Evolutionary conservation across 2,113 vertebrate species (phyloP).

Genomic region (Sisor rabdophorus): DNA sequence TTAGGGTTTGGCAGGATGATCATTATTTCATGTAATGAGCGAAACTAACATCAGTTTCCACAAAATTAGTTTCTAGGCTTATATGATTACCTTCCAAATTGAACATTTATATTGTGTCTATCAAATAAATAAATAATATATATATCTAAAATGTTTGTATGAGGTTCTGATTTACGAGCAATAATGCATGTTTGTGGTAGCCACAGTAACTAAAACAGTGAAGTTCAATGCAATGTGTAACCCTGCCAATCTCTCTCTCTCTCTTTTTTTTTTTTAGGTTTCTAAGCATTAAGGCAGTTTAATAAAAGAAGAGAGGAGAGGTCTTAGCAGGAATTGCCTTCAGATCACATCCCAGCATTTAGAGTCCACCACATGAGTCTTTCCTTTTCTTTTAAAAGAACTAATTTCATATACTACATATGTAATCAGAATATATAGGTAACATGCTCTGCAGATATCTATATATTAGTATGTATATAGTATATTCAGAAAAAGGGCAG

Average conservation of each 20-base stretch:
- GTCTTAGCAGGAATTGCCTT: slow-evolving; percentile 81
- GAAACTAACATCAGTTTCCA: no score
- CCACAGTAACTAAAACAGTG: slow-evolving; percentile 22
- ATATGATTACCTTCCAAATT: no score
- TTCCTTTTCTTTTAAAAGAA: slow-evolving; percentile 62
- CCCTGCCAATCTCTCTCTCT: not conserved
- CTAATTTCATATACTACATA: slow-evolving; percentile 74
- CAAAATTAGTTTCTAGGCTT: no score
- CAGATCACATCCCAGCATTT: slow-evolving; percentile 82
- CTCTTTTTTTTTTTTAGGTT: slow-evolving; percentile 71
- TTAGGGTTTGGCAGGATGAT: no score
- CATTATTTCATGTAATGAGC: no score
- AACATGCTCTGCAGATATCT: slow-evolving; percentile 69
- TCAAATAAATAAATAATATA: no score
- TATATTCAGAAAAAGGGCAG: slow-evolving; percentile 67
- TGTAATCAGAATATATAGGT: slow-evolving; percentile 75
- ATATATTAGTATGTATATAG: slow-evolving; percentile 78
- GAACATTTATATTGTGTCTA: no score
- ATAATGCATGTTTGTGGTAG: no score
- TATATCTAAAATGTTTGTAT: no score
- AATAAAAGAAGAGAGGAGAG: slow-evolving; percentile 81
- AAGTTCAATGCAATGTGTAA: slow-evolving; percentile 26
- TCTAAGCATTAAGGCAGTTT: slow-evolving; percentile 80
- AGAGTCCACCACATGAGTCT: slow-evolving; percentile 80
- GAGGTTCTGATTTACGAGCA: no score